Evolutionary conservation across 2,113 vertebrate genomes (phyloP).

Genomic region (Nothocercus nigrocapillus): DNA sequence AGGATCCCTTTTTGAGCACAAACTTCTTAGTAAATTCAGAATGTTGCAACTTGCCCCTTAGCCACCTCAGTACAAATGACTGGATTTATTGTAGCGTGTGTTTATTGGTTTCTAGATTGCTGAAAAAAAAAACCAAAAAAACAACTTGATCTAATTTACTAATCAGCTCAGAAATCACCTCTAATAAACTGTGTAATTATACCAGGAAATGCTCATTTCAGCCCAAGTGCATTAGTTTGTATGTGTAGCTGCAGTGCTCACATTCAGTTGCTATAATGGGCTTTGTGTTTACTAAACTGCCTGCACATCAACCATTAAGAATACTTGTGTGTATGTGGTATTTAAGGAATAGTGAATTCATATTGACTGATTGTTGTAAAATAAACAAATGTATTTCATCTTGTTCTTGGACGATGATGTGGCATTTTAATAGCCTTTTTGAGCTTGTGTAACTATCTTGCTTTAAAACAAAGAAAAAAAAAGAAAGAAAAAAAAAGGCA

Average conservation of each 20-base stretch:
- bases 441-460: constrained; percentile 19
- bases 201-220: neutral
- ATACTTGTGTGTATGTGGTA: neutral
- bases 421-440: constrained; percentile 22
- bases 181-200: constrained; percentile 1
- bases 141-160: constrained; percentile 19
- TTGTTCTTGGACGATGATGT: neutral
- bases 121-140: neutral
- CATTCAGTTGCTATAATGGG: neutral
- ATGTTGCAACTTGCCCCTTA: neutral
- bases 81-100: neutral
- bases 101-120: constrained; percentile 11
- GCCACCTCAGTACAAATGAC: neutral
- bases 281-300: neutral
- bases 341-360: constrained; percentile 16
- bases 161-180: constrained; percentile 10
- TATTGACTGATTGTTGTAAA: constrained; percentile 19
- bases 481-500: neutral
- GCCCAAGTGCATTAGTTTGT: neutral
- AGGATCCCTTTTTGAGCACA: constrained; percentile 2
- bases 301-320: neutral
- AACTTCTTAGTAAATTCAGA: neutral
- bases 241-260: neutral
- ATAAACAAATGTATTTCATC: constrained; percentile 8
- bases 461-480: neutral